These are phyloP conservation scores for Lipophrys pholis DNA, from an alignment of 2,113 vertebrate species.

Conservation along the genomic window DNA sequence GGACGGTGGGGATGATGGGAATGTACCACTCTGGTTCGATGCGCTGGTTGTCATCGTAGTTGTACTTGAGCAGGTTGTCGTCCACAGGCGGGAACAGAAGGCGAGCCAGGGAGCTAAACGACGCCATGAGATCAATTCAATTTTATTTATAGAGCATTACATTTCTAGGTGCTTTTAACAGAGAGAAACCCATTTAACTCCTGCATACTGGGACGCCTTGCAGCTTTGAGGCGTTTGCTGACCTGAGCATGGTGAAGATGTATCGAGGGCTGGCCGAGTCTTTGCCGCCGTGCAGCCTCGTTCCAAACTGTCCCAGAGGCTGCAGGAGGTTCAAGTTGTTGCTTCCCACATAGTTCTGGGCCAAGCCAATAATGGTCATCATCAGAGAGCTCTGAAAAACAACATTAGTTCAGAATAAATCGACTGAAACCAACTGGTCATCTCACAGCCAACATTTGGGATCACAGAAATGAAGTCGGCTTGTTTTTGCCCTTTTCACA, in stretches of 20 bases:
- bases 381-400: conserved; percentile 89
- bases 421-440: not conserved
- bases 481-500: not conserved
- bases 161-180: too few species aligned
- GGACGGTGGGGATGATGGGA: conserved; percentile 93
- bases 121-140: too few species aligned
- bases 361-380: conserved; percentile 97
- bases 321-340: conserved; percentile 97
- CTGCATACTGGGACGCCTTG: too few species aligned
- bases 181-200: too few species aligned
- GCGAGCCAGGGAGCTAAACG: conserved; percentile 90
- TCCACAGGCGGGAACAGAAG: conserved; percentile 91
- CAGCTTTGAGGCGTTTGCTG: too few species aligned
- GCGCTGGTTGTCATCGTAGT: conserved; percentile 95
- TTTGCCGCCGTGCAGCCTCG: conserved; percentile 94
- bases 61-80: conserved; percentile 91
- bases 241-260: conserved; percentile 99
- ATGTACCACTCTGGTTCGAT: conserved; percentile 99
- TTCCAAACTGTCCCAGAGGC: conserved; percentile 97
- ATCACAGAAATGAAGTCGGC: not conserved
- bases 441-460: not conserved
- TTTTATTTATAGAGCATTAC: too few species aligned
- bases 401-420: not conserved
- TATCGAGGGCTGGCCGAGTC: conserved; percentile 99
- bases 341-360: conserved; percentile 98